A percentile compares a stretch with the other conserved stretches of the same genome.
Conservation (phyloP, 2,113 vertebrate species). For the Mobula hypostoma region DNA sequence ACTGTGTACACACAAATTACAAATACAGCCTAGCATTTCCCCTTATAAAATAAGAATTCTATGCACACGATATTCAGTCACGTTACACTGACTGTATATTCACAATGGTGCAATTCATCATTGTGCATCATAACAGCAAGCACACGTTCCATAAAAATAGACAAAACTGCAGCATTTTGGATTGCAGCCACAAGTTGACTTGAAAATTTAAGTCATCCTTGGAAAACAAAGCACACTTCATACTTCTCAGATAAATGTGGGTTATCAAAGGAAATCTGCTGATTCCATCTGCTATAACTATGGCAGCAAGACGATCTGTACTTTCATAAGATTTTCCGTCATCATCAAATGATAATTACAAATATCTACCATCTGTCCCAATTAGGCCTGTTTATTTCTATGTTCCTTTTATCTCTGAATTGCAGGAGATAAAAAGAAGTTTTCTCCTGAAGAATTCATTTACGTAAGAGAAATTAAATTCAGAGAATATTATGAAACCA, state of each 20-base stretch:
- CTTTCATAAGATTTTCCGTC: not conserved
- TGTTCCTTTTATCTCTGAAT: not conserved
- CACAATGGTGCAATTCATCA: not conserved
- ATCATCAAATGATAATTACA: not conserved
- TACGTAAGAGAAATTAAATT: not conserved
- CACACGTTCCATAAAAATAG: not conserved
- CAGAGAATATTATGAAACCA: not conserved
- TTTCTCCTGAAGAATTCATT: not conserved
- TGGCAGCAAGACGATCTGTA: not conserved
- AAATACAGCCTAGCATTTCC: not conserved
- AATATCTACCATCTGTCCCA: not conserved
- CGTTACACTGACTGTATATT: not conserved
- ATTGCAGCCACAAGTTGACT: not conserved
- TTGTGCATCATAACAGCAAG: not conserved
- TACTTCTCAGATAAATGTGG: not conserved
- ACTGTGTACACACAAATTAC: not conserved
- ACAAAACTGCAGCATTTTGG: not conserved
- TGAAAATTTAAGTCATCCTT: not conserved
- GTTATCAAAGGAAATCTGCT: constrained; percentile 7
- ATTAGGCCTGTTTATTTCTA: not conserved
- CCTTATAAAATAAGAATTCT: not conserved
- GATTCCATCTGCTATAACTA: not conserved
- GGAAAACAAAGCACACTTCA: not conserved
- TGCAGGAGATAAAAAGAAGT: not conserved
- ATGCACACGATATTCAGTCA: too few relatives aligned